Evolutionary conservation across 2,888 invertebrate genomes (phyloP).

Genomic region (Protodeltote pygarga): DNA sequence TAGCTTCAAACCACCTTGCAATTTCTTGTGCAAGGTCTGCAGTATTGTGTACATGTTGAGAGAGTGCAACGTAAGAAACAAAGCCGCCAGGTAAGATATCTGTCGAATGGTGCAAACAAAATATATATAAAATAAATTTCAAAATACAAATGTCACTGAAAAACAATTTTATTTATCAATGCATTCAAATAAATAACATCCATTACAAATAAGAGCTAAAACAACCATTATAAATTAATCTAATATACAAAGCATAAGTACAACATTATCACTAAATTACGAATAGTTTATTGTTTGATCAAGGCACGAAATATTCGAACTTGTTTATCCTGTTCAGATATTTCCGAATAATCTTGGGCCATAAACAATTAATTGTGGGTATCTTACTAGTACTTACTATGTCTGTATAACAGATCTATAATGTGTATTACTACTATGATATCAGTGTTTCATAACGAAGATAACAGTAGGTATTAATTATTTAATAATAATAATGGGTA

Average conservation of each 20-base stretch:
- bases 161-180: conserved; percentile 72
- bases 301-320: conserved; percentile 31
- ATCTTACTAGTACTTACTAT: conserved; percentile 3
- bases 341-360: conserved; percentile 16
- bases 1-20: conserved; percentile 86
- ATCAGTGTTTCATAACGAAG: conserved; percentile 20
- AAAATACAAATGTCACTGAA: conserved; percentile 66
- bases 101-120: conserved; percentile 77
- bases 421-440: conserved; percentile 14
- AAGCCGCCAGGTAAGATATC: conserved; percentile 93
- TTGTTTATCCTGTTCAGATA: conserved; percentile 5
- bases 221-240: conserved; percentile 57
- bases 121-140: conserved; percentile 59
- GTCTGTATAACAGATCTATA: conserved; percentile 6
- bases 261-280: conserved; percentile 46
- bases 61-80: conserved; percentile 95
- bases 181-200: conserved; percentile 59
- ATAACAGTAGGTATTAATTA: conserved; percentile 3
- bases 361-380: conserved; percentile 7
- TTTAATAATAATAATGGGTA: no score
- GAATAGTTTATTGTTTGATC: conserved; percentile 35
- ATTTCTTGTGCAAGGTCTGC: conserved; percentile 95
- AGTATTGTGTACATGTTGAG: conserved; percentile 96
- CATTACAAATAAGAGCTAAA: conserved; percentile 51
- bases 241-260: conserved; percentile 63